Base-by-base conservation (phyloP, 2,888 invertebrate species). In the Apamea sordens region DNA sequence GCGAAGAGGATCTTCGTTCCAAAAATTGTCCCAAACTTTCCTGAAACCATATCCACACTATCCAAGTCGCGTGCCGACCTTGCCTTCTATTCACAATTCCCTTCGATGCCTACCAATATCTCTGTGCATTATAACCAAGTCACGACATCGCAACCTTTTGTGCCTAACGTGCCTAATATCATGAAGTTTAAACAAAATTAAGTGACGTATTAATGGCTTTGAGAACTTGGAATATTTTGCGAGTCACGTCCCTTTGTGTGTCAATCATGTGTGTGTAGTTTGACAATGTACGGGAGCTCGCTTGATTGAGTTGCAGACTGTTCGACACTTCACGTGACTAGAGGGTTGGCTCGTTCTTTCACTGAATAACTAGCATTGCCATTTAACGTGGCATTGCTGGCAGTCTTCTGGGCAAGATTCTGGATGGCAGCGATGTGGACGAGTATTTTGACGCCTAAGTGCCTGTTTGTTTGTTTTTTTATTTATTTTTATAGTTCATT, bases 51-150 rank as follows among this genome's bases (percentile, higher is more conserved):
- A 75, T 82, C 24, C 73, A 77, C 85, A 36, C 63, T 79, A 90
- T 13, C 13, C 32, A 79, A 89, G 90, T 93, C 90, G 92, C 93
- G 93, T 93, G 93, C 84, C 89, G 89, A 87, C 89, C 86, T 90
- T 90, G 90, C 91, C 88, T 88, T 91, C 85, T 88, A 86, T 87
- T 87, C 89, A 89, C 91, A 86, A 89, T 88, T 87, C 88, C 88
- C 85, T 89, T 85, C 88, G 87, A 86, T 88, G 89, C 90, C 91
- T 90, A 88, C 88, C 90, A 88, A 89, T 89, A 89, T 91, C 90
- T 91, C 80, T 78, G 82, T 84, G 79, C 87, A 86, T 89, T 89
- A 91, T 89, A 88, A 89, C 90, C 84, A 18, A 91, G 92, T 92
- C 92, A 92, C 91, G 91, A 88, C 87, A 92, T 83, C 84, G 82